These are phyloP conservation scores for Marisa cornuarietis DNA, from an alignment of 1,140 invertebrate species.

Conservation along the genomic window DNA sequence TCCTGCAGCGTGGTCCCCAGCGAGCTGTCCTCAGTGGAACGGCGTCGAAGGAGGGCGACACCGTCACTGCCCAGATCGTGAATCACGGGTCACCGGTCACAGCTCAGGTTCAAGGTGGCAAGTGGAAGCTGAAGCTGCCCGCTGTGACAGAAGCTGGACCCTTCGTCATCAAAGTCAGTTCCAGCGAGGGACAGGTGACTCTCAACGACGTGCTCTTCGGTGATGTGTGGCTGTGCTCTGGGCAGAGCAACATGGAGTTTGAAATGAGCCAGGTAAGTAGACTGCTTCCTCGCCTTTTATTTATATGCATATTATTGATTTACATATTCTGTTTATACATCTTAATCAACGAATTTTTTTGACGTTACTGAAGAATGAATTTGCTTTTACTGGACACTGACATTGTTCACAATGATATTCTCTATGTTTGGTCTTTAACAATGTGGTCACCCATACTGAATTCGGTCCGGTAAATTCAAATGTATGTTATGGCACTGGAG, in stretches of 20 bases:
- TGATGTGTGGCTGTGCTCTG: slow-evolving; percentile 55
- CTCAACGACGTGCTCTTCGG: slow-evolving; percentile 41
- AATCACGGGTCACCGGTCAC: slow-evolving; percentile 10
- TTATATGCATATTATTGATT: too few relatives aligned
- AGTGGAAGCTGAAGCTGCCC: slow-evolving; percentile 35
- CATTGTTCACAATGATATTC: too few relatives aligned
- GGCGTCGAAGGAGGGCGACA: slow-evolving; percentile 23
- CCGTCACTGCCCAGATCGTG: slow-evolving; percentile 25
- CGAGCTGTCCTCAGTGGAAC: slow-evolving; percentile 51
- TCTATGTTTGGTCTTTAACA: too few relatives aligned
- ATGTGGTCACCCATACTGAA: too few relatives aligned
- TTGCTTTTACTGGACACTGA: too few relatives aligned
- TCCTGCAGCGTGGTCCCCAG: slow-evolving; percentile 49
- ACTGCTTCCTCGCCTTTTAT: too few relatives aligned
- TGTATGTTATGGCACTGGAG: too few relatives aligned
- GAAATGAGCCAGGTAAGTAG: slow-evolving; percentile 25
- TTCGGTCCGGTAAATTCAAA: too few relatives aligned
- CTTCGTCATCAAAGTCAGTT: slow-evolving; percentile 24
- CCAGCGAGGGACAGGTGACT: slow-evolving; percentile 18
- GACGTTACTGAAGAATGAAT: too few relatives aligned
- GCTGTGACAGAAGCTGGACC: slow-evolving; percentile 32
- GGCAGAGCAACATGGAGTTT: slow-evolving; percentile 63
- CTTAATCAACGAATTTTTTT: too few relatives aligned
- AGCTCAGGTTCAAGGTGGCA: slow-evolving; percentile 20
- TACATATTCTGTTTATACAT: too few relatives aligned